Evolutionary conservation across 2,797 vertebrate species (phyloP).

Genomic region (Sebastiscus tertius): DNA sequence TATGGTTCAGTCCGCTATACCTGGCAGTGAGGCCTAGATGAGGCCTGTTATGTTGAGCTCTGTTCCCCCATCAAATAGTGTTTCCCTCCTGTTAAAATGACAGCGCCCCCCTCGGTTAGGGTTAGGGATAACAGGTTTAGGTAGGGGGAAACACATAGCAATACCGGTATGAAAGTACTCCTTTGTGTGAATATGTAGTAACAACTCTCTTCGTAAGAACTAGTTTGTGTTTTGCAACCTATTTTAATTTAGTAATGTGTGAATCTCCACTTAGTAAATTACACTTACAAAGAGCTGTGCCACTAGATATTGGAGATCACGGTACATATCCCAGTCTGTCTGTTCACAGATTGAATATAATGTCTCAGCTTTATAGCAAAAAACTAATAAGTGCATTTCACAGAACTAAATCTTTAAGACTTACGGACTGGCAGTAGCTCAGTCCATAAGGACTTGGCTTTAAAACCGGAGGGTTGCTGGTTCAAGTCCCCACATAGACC

Average conservation of each 20-base stretch:
- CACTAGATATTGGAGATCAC: not conserved
- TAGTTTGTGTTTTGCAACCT: not conserved
- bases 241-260: not conserved
- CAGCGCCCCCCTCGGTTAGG: too few species aligned
- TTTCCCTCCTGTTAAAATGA: too few species aligned
- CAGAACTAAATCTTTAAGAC: not conserved
- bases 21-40: too few species aligned
- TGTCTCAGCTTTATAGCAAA: not conserved
- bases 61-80: too few species aligned
- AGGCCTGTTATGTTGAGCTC: too few species aligned
- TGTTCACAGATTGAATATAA: not conserved
- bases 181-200: not conserved
- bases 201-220: not conserved
- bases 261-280: not conserved
- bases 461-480: accelerated
- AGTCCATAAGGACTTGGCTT: too few species aligned
- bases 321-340: not conserved
- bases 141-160: too few species aligned
- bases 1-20: too few species aligned
- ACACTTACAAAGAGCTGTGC: not conserved
- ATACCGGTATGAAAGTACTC: too few species aligned
- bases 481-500: too few species aligned
- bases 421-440: accelerated
- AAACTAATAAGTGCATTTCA: not conserved
- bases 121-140: too few species aligned